A percentile compares a stretch with the other conserved stretches of the same genome.
Evolutionary conservation across 2,797 vertebrate species (phyloP).

Genomic region (Ceryle rudis): DNA sequence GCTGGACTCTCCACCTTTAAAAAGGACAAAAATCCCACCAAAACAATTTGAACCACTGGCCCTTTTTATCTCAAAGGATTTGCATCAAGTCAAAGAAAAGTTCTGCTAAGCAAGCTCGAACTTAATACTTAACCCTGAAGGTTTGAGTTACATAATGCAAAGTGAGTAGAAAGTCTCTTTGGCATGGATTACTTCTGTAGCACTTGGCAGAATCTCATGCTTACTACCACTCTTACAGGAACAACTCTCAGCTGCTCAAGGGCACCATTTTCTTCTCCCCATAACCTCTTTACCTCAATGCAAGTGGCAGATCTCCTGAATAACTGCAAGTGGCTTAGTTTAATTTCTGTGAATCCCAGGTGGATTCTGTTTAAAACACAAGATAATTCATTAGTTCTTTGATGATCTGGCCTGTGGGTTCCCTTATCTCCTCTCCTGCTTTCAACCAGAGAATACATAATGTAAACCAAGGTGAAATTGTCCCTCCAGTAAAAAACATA

Average conservation of each 20-base stretch:
- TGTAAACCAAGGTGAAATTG: neutral
- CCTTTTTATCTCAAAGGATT: neutral
- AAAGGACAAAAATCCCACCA: neutral
- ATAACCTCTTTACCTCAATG: neutral
- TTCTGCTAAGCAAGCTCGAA: neutral
- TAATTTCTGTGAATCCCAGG: slow-evolving; percentile 21
- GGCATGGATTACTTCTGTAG: neutral
- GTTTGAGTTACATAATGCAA: neutral
- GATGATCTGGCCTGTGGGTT: neutral
- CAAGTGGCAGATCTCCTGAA: slow-evolving; percentile 4
- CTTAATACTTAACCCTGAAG: neutral
- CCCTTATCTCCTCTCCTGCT: neutral
- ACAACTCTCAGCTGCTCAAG: neutral
- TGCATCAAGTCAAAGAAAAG: neutral
- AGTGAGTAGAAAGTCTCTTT: neutral
- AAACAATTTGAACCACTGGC: neutral
- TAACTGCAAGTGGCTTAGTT: slow-evolving; percentile 6
- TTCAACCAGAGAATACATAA: neutral
- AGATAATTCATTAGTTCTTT: neutral
- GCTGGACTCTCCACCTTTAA: neutral
- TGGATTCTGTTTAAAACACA: slow-evolving; percentile 24
- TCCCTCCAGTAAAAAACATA: neutral
- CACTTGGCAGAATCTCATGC: neutral
- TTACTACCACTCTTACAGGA: neutral
- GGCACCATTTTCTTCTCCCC: neutral